Base-by-base conservation (phyloP, 2,888 invertebrate species). In the Luperina testacea region DNA sequence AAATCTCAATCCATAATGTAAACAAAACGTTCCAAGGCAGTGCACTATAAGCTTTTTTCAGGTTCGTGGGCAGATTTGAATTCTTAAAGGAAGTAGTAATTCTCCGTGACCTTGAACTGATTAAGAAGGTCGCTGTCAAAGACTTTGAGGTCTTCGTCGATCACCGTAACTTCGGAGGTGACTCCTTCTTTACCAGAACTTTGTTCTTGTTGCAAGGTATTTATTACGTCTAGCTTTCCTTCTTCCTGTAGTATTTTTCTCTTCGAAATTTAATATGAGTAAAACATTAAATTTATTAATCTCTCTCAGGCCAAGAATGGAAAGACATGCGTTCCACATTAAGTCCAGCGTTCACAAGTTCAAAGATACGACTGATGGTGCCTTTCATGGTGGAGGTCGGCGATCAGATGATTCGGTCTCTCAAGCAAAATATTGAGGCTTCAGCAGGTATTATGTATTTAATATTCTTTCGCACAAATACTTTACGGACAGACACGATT, bases 321-420 rank as follows among this genome's bases (percentile, higher is more conserved):
- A 91, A 93, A 65, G 94, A 94, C 59, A 95, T 95, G 95, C 91
- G 95, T 0, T 91, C 94, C 0, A 93, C 94, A n/a, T 80, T 95
- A 69, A 96, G 95, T 68, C 97, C 97, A 9, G 94, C 95, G 0
- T 97, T 97, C 80, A 97, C 97, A 15, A 94, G 97, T 57, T 95
- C 95, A 63, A 97, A 97, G 89, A 97, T 97, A 88, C 93, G 94
- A 24, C 75, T 90, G 27, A 94, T 94, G 94, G 90, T 94, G 7
- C 94, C 94, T 0, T 92, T 94, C 74, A 97, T 97, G 94, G 89
- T 91, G n/a, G 94, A 94, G 45, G 92, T 93, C 0, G 93, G 93
- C 0, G 86, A 93, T 8, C 93, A 94, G 77, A 94, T 94, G 94
- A 90, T 93, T 13, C 73, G 78, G 1, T 77, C 84, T 24, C 75